phyloP scores from a whole-genome alignment of 2,113 vertebrate genomes.

The Nipponia nippon region DNA sequence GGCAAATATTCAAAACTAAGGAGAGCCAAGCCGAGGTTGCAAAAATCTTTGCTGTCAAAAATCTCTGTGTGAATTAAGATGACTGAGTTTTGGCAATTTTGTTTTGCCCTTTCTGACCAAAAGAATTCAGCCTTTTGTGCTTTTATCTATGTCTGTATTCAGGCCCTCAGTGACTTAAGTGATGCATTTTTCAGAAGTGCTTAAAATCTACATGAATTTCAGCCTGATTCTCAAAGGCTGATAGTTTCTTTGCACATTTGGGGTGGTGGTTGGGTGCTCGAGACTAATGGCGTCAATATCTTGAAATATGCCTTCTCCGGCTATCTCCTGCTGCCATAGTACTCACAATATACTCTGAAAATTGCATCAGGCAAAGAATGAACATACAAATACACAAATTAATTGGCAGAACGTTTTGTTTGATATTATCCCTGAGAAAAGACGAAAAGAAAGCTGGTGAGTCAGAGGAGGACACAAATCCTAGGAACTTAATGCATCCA shows the following conservation, averaged over 20 bases:
- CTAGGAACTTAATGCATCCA: background rate
- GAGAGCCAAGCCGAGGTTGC: background rate
- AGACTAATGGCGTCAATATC: background rate
- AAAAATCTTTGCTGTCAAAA: conserved; percentile 9
- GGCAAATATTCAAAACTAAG: conserved; percentile 6
- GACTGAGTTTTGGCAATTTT: background rate
- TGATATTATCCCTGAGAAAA: background rate
- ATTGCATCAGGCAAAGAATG: background rate
- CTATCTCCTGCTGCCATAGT: background rate
- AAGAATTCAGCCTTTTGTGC: background rate
- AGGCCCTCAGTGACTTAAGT: background rate
- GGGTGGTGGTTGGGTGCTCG: background rate
- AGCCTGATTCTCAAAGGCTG: background rate
- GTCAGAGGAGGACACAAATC: background rate
- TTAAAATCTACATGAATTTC: background rate
- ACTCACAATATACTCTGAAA: background rate
- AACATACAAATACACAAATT: background rate
- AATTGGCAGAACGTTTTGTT: background rate
- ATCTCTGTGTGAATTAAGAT: background rate
- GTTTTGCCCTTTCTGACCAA: background rate
- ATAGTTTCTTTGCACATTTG: background rate
- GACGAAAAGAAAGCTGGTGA: background rate
- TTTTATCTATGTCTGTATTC: background rate
- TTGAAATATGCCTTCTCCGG: background rate
- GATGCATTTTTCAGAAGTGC: background rate